These are phyloP conservation scores for Ridgeia piscesae DNA, from an alignment of 1,140 invertebrate genomes.

Conservation along the genomic window DNA sequence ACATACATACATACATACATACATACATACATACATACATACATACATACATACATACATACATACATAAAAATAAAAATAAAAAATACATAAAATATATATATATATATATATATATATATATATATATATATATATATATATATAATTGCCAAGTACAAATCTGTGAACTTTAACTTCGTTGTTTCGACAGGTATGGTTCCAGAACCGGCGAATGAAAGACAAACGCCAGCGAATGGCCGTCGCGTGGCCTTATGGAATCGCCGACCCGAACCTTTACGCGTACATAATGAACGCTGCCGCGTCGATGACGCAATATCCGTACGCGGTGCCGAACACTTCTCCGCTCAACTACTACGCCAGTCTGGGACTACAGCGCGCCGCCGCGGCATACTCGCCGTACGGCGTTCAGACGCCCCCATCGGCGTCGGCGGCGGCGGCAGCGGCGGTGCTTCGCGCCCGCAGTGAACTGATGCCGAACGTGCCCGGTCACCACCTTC, in stretches of 20 bases:
- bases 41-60: too few relatives aligned
- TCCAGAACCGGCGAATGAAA: conserved; percentile 99
- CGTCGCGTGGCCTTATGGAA: conserved; percentile 85
- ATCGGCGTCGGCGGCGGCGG: neutral
- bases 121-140: too few relatives aligned
- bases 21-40: too few relatives aligned
- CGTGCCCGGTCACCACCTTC: neutral
- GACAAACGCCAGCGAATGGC: conserved; percentile 93
- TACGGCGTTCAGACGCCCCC: conserved; percentile 9
- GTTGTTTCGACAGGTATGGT: conserved; percentile 82
- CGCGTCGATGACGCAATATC: conserved; percentile 28
- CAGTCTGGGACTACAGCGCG: conserved; percentile 26
- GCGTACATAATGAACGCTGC: conserved; percentile 88
- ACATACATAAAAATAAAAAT: too few relatives aligned
- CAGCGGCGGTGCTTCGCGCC: neutral
- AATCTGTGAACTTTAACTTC: neutral
- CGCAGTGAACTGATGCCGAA: neutral
- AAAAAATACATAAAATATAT: too few relatives aligned
- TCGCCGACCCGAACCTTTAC: conserved; percentile 80
- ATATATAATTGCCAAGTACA: too few relatives aligned
- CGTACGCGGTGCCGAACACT: conserved; percentile 28
- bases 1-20: too few relatives aligned
- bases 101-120: too few relatives aligned
- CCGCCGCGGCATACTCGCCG: conserved; percentile 24
- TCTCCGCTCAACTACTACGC: conserved; percentile 39